phyloP scores from a whole-genome alignment of 2,888 invertebrate genomes.

The Acleris sparsana region DNA sequence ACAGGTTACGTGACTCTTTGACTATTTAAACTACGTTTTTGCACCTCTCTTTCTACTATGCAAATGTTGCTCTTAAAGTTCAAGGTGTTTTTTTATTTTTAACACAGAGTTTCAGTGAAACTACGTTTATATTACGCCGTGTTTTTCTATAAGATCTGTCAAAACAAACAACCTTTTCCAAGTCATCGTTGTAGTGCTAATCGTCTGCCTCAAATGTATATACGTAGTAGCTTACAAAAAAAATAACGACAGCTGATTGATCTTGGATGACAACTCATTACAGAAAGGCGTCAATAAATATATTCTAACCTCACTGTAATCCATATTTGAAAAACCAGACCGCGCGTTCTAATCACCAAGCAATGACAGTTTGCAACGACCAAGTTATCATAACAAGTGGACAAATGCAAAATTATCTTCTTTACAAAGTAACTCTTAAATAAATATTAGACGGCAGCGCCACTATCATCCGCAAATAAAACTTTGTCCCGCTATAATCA shows the following conservation, averaged over 20 bases:
- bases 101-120: background rate
- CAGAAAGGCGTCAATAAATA: no score
- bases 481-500: constrained; percentile 7
- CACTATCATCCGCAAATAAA: constrained; percentile 9
- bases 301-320: background rate
- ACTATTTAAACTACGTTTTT: constrained; percentile 5
- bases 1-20: constrained; percentile 4
- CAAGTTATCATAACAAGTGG: constrained; percentile 2
- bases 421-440: background rate
- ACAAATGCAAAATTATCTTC: background rate
- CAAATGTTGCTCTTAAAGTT: constrained; percentile 5
- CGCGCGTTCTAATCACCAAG: constrained; percentile 7
- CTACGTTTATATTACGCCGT: background rate
- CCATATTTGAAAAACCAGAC: constrained; percentile 1
- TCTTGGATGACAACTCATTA: no score
- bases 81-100: constrained; percentile 16
- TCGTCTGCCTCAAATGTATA: no score
- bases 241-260: no score
- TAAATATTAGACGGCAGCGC: background rate
- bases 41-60: constrained; percentile 14
- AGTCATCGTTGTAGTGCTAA: no score
- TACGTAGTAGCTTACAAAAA: no score
- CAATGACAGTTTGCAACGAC: constrained; percentile 16
- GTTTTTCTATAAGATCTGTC: no score
- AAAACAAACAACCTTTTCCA: no score